Conservation (phyloP, 2,888 invertebrate genomes). For the Sesia bembeciformis region DNA sequence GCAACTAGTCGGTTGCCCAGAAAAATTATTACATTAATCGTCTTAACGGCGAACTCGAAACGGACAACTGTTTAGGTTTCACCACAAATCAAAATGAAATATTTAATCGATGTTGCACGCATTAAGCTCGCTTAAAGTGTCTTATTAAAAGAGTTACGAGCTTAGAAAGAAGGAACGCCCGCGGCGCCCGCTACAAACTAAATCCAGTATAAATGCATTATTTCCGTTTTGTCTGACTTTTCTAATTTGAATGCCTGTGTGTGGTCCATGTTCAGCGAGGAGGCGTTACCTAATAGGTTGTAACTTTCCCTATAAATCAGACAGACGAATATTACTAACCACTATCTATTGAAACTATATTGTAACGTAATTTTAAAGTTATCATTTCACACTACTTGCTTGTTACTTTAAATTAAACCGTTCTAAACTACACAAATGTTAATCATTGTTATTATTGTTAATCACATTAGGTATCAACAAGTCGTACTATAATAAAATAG, state of each 20-base stretch:
- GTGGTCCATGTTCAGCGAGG: constrained; percentile 52
- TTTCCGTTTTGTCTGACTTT: constrained; percentile 63
- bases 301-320: constrained; percentile 42
- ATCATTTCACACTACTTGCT: too few relatives aligned
- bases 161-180: constrained; percentile 57
- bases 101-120: constrained; percentile 49
- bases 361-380: too few relatives aligned
- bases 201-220: constrained; percentile 56
- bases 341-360: neutral
- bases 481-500: too few relatives aligned
- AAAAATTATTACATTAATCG: constrained; percentile 44
- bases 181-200: constrained; percentile 48
- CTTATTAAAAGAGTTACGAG: constrained; percentile 65
- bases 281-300: constrained; percentile 44
- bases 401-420: too few relatives aligned
- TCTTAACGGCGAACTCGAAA: constrained; percentile 36
- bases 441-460: too few relatives aligned
- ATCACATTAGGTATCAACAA: too few relatives aligned
- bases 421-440: too few relatives aligned
- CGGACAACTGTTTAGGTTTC: constrained; percentile 41
- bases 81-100: constrained; percentile 63
- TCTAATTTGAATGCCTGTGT: constrained; percentile 60
- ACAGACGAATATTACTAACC: constrained; percentile 1
- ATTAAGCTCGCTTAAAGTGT: constrained; percentile 58
- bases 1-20: constrained; percentile 9